phyloP scores from a whole-genome alignment of 2,797 vertebrate genomes.

The Gymnodraco acuticeps region DNA sequence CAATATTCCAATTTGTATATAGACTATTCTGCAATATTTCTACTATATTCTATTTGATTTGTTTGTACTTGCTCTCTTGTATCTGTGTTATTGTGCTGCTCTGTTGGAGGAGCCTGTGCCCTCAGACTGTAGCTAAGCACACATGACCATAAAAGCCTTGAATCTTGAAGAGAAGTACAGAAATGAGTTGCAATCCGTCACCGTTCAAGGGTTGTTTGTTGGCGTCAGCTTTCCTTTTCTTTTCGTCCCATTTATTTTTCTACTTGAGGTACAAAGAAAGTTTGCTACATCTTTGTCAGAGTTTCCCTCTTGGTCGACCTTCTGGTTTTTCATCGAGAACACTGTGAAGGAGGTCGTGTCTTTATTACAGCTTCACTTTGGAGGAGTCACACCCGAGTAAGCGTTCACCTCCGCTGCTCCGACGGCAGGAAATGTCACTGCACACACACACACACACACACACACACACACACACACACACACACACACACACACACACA shows the following conservation, averaged over 20 bases:
- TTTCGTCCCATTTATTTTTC: neutral
- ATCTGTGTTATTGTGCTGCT: no score
- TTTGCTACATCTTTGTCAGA: conserved; percentile 14
- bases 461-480: neutral
- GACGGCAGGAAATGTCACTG: conserved; percentile 46
- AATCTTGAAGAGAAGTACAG: no score
- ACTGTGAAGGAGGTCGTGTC: conserved; percentile 45
- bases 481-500: no score
- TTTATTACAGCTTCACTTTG: conserved; percentile 47
- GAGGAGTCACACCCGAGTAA: conserved; percentile 45
- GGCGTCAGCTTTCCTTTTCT: neutral
- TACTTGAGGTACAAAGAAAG: neutral
- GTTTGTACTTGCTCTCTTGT: no score
- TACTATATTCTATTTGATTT: no score
- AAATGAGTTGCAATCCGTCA: neutral
- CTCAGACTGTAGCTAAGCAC: no score
- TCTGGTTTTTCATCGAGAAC: conserved; percentile 20
- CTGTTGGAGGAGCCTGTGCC: no score
- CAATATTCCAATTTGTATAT: no score
- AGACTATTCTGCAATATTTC: no score
- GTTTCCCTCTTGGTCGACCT: conserved; percentile 44
- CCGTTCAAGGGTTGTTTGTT: neutral
- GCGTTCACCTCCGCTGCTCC: conserved; percentile 51
- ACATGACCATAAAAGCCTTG: no score
- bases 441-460: neutral